A percentile compares a stretch with the other conserved stretches of the same genome.
phyloP scores from a whole-genome alignment of 2,113 vertebrate species.

The Oceanodroma tethys region DNA sequence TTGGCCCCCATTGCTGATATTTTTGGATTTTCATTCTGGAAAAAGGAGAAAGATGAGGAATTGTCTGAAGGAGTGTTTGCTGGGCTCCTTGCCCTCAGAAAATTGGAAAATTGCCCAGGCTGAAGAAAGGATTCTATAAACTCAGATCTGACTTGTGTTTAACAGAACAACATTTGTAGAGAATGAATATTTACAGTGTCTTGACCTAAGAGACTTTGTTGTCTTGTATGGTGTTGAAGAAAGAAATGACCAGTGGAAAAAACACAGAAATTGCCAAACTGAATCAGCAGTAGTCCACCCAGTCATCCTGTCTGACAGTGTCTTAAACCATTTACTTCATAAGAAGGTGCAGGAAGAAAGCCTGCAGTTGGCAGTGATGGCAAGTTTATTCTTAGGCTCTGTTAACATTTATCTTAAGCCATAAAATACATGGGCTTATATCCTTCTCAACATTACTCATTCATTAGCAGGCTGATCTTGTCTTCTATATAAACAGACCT shows the following conservation, averaged over 20 bases:
- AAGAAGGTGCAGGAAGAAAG: not conserved
- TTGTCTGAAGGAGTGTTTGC: constrained; percentile 38
- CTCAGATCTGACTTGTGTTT: not conserved
- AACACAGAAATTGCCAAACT: not conserved
- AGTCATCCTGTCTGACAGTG: not conserved
- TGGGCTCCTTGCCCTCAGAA: constrained; percentile 36
- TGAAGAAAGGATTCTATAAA: constrained; percentile 24
- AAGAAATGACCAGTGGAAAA: not conserved
- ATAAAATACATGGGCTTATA: not conserved
- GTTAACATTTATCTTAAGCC: not conserved
- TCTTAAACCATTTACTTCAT: not conserved
- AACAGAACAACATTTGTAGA: constrained; percentile 3
- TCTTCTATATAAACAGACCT: not conserved
- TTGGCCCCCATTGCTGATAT: not conserved
- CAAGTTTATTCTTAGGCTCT: not conserved
- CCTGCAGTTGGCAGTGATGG: not conserved
- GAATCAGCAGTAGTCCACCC: not conserved
- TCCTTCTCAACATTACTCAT: not conserved
- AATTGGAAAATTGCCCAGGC: not conserved
- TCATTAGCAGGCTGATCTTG: not conserved
- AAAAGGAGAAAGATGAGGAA: constrained; percentile 35
- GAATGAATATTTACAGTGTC: not conserved
- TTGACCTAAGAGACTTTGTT: not conserved
- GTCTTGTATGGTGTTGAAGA: not conserved
- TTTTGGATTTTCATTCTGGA: constrained; percentile 52